These are phyloP conservation scores for Chrysolina haemoptera DNA, from an alignment of 2,888 invertebrate genomes.

Conservation along the genomic window DNA sequence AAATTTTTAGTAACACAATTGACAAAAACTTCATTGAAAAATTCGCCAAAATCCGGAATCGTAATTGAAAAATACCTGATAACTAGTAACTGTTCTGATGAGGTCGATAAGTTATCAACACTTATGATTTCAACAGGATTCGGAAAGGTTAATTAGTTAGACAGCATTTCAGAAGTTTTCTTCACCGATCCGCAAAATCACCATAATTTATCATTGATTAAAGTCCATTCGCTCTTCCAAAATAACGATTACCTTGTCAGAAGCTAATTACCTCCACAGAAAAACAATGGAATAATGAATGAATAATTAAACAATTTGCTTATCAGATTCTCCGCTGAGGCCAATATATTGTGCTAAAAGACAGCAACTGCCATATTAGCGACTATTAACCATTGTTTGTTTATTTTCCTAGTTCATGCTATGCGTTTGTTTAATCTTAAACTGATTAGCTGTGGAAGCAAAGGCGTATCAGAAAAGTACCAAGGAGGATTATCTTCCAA, in stretches of 20 bases:
- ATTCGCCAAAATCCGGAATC: too few species aligned
- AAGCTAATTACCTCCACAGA: constrained; percentile 36
- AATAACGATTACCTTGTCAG: constrained; percentile 44
- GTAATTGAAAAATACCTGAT: too few species aligned
- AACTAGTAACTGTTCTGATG: too few species aligned
- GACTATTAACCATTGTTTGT: constrained; percentile 41
- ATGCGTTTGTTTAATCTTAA: constrained; percentile 37
- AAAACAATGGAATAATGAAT: constrained; percentile 47
- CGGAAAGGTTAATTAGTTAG: background rate
- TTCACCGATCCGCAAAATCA: constrained; percentile 16
- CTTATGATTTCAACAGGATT: too few species aligned
- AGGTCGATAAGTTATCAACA: too few species aligned
- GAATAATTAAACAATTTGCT: constrained; percentile 47
- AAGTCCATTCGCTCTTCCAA: constrained; percentile 34
- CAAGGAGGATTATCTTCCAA: background rate
- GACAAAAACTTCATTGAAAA: too few species aligned
- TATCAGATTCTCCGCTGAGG: constrained; percentile 50
- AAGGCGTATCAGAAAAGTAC: background rate
- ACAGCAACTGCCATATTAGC: constrained; percentile 47
- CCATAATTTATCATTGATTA: constrained; percentile 23
- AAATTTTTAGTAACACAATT: too few species aligned
- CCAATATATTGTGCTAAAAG: constrained; percentile 47
- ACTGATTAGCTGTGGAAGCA: constrained; percentile 28
- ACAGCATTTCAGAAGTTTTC: background rate
- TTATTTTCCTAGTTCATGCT: constrained; percentile 28